These are phyloP conservation scores for Drosophila setosimentum DNA, from an alignment of 2,888 invertebrate species.

Conservation along the genomic window DNA sequence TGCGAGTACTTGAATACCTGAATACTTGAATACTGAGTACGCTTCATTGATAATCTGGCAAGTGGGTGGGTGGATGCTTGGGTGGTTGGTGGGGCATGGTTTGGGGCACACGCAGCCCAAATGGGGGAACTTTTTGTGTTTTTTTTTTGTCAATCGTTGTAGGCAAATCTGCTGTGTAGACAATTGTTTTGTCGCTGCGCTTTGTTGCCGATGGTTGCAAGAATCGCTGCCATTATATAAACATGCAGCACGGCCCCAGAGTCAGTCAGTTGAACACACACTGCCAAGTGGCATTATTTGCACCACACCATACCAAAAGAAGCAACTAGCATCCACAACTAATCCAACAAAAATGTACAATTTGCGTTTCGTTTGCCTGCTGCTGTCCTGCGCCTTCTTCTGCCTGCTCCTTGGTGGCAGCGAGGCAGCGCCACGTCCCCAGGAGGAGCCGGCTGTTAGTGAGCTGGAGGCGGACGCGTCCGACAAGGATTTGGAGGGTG, in stretches of 20 bases:
- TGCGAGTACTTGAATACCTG: constrained; percentile 1
- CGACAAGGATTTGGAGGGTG: constrained; percentile 81
- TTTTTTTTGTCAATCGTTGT: constrained; percentile 35
- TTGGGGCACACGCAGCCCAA: constrained; percentile 72
- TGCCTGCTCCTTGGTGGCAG: constrained; percentile 44
- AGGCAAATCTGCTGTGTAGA: constrained; percentile 62
- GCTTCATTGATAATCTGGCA: constrained; percentile 74
- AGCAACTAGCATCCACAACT: constrained; percentile 12
- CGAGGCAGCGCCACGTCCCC: constrained; percentile 70
- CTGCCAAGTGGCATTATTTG: constrained; percentile 73
- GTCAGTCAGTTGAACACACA: constrained; percentile 78
- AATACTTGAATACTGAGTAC: constrained; percentile 43
- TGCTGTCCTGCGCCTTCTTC: constrained; percentile 59
- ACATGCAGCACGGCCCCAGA: constrained; percentile 61
- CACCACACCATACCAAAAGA: constrained; percentile 34
- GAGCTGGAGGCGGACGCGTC: constrained; percentile 74
- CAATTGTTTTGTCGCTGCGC: constrained; percentile 81
- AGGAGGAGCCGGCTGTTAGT: constrained; percentile 60
- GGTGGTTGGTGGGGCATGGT: constrained; percentile 44
- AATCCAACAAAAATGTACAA: constrained; percentile 65
- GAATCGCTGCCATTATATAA: constrained; percentile 81
- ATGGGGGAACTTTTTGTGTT: constrained; percentile 48
- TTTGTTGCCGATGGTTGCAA: constrained; percentile 75
- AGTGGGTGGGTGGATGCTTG: constrained; percentile 24
- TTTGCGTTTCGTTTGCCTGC: constrained; percentile 49